A percentile compares a stretch with the other conserved stretches of the same genome.
These are phyloP conservation scores for Myotis planiceps DNA, from an alignment of 2,797 vertebrate genomes.

Conservation along the genomic window DNA sequence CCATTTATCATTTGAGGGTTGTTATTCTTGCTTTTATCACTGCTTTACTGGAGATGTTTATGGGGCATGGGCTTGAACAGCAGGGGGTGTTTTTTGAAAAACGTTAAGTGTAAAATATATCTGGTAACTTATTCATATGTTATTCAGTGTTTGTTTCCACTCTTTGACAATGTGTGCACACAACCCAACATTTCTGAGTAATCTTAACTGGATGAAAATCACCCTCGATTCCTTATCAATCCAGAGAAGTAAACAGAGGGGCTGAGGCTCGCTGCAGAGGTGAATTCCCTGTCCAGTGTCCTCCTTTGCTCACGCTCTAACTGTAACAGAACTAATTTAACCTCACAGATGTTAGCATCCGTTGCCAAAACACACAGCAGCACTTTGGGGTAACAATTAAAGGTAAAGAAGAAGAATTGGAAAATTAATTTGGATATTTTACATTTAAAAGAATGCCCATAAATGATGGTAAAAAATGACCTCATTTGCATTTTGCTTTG, in stretches of 20 bases:
- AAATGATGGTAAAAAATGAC: not conserved
- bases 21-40: slow-evolving; percentile 82
- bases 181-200: not conserved
- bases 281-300: not conserved
- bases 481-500: slow-evolving; percentile 27
- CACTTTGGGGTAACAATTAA: not conserved
- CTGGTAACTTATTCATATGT: slow-evolving; percentile 68
- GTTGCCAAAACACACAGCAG: not conserved
- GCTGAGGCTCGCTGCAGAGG: not conserved
- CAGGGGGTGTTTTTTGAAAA: slow-evolving; percentile 85
- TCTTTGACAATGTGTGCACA: not conserved
- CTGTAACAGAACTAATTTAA: not conserved
- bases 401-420: not conserved
- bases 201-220: not conserved
- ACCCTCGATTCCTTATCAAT: not conserved
- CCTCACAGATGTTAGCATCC: not conserved
- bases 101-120: slow-evolving; percentile 79
- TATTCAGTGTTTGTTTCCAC: slow-evolving; percentile 67
- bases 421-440: slow-evolving; percentile 27
- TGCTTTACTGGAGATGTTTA: slow-evolving; percentile 83
- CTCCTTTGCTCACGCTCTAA: not conserved
- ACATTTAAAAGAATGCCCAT: not conserved
- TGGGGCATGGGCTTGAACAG: slow-evolving; percentile 84
- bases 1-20: slow-evolving; percentile 85
- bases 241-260: not conserved